phyloP scores from a whole-genome alignment of 1,140 invertebrate genomes.

The Arctopsyche grandis region DNA sequence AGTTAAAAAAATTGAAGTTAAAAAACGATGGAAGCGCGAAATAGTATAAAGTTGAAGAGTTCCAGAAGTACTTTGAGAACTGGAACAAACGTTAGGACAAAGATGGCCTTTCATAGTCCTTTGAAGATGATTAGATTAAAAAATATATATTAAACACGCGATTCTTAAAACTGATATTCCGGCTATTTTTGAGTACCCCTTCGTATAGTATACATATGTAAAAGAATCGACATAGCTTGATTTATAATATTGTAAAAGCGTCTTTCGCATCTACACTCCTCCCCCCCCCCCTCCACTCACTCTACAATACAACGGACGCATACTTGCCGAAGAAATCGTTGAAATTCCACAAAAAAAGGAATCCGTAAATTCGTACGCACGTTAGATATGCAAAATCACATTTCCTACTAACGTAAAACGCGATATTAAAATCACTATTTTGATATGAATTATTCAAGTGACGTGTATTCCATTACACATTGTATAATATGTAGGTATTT shows the following conservation, averaged over 20 bases:
- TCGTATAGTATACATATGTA: too few species aligned
- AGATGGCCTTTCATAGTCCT: too few species aligned
- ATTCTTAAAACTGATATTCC: too few species aligned
- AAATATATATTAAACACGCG: too few species aligned
- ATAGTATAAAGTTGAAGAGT: too few species aligned
- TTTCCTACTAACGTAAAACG: neutral
- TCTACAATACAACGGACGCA: neutral
- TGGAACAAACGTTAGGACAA: too few species aligned
- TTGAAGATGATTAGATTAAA: too few species aligned
- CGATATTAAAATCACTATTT: neutral
- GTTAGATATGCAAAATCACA: neutral
- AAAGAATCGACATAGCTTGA: neutral
- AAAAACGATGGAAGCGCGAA: too few species aligned
- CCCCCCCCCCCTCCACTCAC: too few species aligned
- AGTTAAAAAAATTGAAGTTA: too few species aligned
- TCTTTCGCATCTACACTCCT: neutral
- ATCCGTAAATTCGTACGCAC: neutral
- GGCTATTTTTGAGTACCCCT: too few species aligned
- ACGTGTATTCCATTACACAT: neutral
- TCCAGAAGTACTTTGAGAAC: too few species aligned
- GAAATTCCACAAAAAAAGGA: neutral
- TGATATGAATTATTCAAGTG: neutral
- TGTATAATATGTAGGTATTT: neutral
- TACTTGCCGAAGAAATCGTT: neutral
- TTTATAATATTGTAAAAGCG: slow-evolving; percentile 12